A percentile compares a stretch with the other conserved stretches of the same genome.
These are phyloP conservation scores for Formica selysi DNA, from an alignment of 1,140 invertebrate species.

Conservation along the genomic window DNA sequence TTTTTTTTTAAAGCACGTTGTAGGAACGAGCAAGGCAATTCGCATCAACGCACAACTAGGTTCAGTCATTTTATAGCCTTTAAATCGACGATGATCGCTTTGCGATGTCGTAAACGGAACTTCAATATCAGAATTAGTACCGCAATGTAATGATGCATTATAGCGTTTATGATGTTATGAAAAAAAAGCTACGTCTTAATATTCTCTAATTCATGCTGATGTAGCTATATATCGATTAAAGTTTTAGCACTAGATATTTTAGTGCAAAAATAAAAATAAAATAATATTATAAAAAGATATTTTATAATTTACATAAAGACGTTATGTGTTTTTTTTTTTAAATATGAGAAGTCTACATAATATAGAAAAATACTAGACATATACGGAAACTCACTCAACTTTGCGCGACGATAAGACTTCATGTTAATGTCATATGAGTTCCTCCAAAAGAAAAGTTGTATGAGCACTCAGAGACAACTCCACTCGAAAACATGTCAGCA, in stretches of 20 bases:
- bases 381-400: not conserved
- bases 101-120: not conserved
- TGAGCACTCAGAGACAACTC: not conserved
- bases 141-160: not conserved
- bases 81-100: slow-evolving; percentile 30
- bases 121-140: slow-evolving; percentile 1
- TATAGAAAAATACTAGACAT: not conserved
- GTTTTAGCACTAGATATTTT: not conserved
- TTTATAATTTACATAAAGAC: slow-evolving; percentile 7
- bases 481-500: slow-evolving; percentile 3
- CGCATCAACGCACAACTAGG: not conserved
- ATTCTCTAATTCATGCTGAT: not conserved
- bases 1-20: not conserved
- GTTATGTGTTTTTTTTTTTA: not conserved
- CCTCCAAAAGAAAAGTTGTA: not conserved
- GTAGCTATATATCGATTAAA: not conserved
- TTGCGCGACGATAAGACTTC: not conserved
- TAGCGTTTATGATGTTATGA: not conserved
- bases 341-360: not conserved
- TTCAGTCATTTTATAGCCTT: slow-evolving; percentile 44
- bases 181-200: not conserved
- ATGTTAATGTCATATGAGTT: not conserved
- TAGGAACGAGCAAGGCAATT: not conserved
- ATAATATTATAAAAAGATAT: not conserved
- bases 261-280: not conserved